Evolutionary conservation across 2,797 vertebrate genomes (phyloP).

Genomic region (Sebastes goodei): DNA sequence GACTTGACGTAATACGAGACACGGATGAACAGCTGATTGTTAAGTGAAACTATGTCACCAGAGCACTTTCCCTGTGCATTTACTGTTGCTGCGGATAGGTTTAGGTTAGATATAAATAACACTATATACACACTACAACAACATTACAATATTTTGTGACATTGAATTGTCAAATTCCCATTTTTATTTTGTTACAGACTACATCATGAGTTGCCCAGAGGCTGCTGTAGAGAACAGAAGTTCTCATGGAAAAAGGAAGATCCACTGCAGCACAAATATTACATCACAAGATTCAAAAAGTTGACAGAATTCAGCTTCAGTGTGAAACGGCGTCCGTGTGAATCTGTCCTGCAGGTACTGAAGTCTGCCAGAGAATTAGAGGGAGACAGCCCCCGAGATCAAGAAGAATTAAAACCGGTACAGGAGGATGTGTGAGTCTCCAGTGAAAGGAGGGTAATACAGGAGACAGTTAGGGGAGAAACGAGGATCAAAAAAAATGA

Average conservation of each 20-base stretch:
- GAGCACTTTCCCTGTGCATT: no score
- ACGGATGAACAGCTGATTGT: no score
- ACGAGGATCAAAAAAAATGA: slow-evolving; percentile 38
- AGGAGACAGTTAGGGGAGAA: slow-evolving; percentile 30
- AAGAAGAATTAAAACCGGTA: slow-evolving; percentile 62
- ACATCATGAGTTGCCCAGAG: slow-evolving; percentile 4
- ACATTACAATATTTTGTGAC: background rate
- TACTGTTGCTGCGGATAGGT: no score
- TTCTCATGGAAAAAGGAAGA: slow-evolving; percentile 26
- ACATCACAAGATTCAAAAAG: slow-evolving; percentile 52
- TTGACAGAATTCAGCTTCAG: slow-evolving; percentile 36
- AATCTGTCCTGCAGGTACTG: slow-evolving; percentile 53
- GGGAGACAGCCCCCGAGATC: slow-evolving; percentile 45
- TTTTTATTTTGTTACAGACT: slow-evolving; percentile 9
- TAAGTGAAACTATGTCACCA: no score
- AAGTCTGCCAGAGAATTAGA: slow-evolving; percentile 49
- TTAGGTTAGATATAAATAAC: background rate
- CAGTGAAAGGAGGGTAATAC: slow-evolving; percentile 21
- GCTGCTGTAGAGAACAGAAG: slow-evolving; percentile 9
- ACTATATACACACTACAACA: background rate
- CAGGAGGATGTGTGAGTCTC: slow-evolving; percentile 47
- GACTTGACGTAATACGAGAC: no score
- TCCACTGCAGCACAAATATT: slow-evolving; percentile 58
- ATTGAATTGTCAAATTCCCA: background rate
- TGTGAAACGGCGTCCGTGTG: slow-evolving; percentile 22